phyloP scores from a whole-genome alignment of 2,888 invertebrate species.

The Tenthredo mesomela region DNA sequence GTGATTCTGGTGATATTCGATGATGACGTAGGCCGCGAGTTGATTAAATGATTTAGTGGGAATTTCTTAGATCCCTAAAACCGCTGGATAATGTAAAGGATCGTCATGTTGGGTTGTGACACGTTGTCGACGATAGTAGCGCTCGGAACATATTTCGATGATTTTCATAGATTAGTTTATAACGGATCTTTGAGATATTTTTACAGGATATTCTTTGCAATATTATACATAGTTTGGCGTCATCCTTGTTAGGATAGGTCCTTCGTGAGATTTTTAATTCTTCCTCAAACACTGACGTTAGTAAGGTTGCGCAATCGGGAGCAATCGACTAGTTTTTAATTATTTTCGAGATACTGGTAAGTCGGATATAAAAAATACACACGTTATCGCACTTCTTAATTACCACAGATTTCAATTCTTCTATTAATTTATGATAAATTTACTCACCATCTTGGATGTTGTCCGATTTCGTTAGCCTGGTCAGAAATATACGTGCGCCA shows the following conservation, averaged over 20 bases:
- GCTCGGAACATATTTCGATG: slow-evolving; percentile 64
- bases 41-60: neutral
- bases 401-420: slow-evolving; percentile 58
- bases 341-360: slow-evolving; percentile 56
- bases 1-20: neutral
- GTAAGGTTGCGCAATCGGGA: slow-evolving; percentile 74
- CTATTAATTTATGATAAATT: slow-evolving; percentile 73
- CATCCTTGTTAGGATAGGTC: slow-evolving; percentile 3
- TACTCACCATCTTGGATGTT: slow-evolving; percentile 92
- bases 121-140: slow-evolving; percentile 63
- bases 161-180: neutral
- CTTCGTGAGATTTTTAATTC: neutral
- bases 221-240: neutral
- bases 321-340: slow-evolving; percentile 67
- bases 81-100: neutral
- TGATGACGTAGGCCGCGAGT: neutral
- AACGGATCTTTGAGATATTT: neutral
- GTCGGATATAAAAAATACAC: slow-evolving; percentile 67
- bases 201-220: neutral
- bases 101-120: slow-evolving; percentile 61
- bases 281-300: slow-evolving; percentile 44
- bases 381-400: slow-evolving; percentile 54
- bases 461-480: slow-evolving; percentile 87
- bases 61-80: neutral
- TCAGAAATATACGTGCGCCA: slow-evolving; percentile 89